These are phyloP conservation scores for Callorhinus ursinus DNA, from an alignment of 2,113 vertebrate genomes.

Conservation along the genomic window DNA sequence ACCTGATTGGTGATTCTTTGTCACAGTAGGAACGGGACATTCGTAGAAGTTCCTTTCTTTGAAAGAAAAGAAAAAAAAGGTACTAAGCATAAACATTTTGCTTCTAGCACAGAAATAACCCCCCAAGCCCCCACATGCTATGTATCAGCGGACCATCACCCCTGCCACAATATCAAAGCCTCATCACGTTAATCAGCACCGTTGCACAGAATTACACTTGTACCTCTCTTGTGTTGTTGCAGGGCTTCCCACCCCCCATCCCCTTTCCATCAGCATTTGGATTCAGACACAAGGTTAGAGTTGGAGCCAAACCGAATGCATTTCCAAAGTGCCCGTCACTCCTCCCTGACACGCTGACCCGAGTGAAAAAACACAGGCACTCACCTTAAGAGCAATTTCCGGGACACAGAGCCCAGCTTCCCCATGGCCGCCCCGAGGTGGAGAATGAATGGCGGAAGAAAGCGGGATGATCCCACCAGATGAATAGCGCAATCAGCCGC, in stretches of 20 bases:
- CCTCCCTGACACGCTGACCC: background rate
- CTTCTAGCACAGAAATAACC: too few species aligned
- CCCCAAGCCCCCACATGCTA: background rate
- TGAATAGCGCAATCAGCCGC: background rate
- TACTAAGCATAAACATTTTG: background rate
- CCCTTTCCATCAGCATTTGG: background rate
- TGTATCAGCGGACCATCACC: background rate
- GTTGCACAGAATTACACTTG: background rate
- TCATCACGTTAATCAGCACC: background rate
- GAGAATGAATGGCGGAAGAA: background rate
- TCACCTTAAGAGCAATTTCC: background rate
- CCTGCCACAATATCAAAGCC: too few species aligned
- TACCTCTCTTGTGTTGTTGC: background rate
- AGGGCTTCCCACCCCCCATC: too few species aligned
- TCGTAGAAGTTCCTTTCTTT: background rate
- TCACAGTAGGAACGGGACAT: background rate
- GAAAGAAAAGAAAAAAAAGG: background rate
- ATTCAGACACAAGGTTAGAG: too few species aligned
- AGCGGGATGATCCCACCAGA: fast-evolving
- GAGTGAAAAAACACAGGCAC: background rate
- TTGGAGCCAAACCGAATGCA: background rate
- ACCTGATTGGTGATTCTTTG: background rate
- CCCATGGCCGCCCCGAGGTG: fast-evolving
- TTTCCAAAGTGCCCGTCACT: background rate
- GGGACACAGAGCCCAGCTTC: background rate